These are phyloP conservation scores for Trachymyrmex cornetzi DNA, from an alignment of 1,140 invertebrate genomes.

Conservation along the genomic window DNA sequence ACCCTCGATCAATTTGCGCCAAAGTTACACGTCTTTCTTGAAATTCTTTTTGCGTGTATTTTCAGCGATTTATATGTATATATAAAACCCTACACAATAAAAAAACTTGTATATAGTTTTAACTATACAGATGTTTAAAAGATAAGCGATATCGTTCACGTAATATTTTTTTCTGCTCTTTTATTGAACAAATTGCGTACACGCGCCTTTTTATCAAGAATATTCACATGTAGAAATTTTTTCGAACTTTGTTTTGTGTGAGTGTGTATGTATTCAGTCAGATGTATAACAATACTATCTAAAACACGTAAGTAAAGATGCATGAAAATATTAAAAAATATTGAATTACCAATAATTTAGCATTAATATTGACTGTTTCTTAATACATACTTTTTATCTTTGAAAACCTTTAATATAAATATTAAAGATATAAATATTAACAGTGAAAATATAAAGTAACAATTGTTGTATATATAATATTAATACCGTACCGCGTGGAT, in stretches of 20 bases:
- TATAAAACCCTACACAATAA: not conserved
- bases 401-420: not conserved
- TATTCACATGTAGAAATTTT: not conserved
- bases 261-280: not conserved
- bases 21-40: not conserved
- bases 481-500: too few relatives aligned
- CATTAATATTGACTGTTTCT: not conserved
- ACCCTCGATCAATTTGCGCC: not conserved
- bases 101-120: not conserved
- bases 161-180: not conserved
- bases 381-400: not conserved
- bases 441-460: too few relatives aligned
- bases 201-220: not conserved
- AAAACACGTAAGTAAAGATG: not conserved
- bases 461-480: too few relatives aligned
- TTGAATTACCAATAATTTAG: too few relatives aligned
- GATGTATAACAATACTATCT: not conserved
- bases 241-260: not conserved
- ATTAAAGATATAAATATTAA: not conserved
- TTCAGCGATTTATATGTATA: not conserved
- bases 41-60: not conserved
- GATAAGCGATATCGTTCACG: too few relatives aligned
- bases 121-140: too few relatives aligned
- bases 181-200: not conserved
- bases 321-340: not conserved